Base-by-base conservation (phyloP, 2,888 invertebrate species). In the Dicyrtomina minuta region DNA sequence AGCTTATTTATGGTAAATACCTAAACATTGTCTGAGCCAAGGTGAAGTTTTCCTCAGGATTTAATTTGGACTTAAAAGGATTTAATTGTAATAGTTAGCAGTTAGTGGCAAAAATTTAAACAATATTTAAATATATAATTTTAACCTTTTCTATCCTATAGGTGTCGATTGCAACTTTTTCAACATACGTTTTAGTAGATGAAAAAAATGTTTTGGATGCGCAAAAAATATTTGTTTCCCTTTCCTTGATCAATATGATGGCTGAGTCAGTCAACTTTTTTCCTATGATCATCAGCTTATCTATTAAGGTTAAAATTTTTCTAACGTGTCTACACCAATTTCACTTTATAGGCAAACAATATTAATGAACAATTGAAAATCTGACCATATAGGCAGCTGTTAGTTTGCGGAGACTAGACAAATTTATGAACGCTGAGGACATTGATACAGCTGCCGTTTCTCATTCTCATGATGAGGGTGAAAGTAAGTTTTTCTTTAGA, bases 201-300 rank as follows among this genome's bases (percentile, higher is more conserved):
- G 89, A 90, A 80, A 77, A 79, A 2, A 89, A 95, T 84, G 87
- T 90, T 77, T 87, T 96, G 83, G 90, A 93, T 84, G 90, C 95
- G 80, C 86, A 88, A 83, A 93, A 88, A 83, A 96, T 96, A 81
- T 98, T 97, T 86, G 96, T 96, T 80, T 92, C 96, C 80, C 87
- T 98, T 81, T 93, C 96, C 82, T 89, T 97, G 83, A 96, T 98
- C 88, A 96, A 97, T 87, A 94, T 96, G 80, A 88, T 98, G 80
- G 88, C 96, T 83, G 93, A 95, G 83, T 96, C 97, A 80, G 87
- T 98, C 1, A 68, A 70, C 43, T 81, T 85, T 79, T 80, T 86
- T 84, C 96, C 96, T 81, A 94, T 94, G 90, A 90, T 96, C 87
- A 91, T 96, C 82, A 89, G 91, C 81, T 92, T 90, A 84, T 86